Evolutionary conservation across 1,140 invertebrate species (phyloP), one percentile per base, ranked within the genome.

Genomic region (Drosophila gunungcola): DNA sequence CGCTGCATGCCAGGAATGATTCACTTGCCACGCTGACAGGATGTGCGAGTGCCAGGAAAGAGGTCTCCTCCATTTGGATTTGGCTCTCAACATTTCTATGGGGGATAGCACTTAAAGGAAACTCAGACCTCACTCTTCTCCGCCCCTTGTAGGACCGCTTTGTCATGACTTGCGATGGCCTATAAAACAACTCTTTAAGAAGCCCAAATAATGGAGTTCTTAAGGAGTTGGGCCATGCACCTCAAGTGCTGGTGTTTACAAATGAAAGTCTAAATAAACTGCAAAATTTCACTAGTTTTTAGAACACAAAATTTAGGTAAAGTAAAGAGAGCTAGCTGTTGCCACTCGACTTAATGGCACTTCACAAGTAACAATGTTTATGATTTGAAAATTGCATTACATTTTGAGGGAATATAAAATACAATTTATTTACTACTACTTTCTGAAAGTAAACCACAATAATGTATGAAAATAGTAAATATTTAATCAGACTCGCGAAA

Each of bases 11-110:
- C 79, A 72, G 62, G 69, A 70, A 88, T 86, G 83, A 86, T 88
- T 86, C 83, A 86, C 84, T 86, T 76, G 83, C 73, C 42, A 56
- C 65, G 72, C 69, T 56, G 79, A 88, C 82, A 86, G 82, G 83
- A 88, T 86, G 82, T 88, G 83, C 65, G 63, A 86, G 82, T 88
- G 82, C 78, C 82, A 81, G 68, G 80, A 70, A 81, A 74, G 79
- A 78, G 79, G 63, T 65, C 76, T 73, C 63, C 60, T 68, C 65
- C 70, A 61, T 57, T 73, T 61, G 55, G 68, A 76, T 64, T 79
- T 80, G 65, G 64, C 58, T 43, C 70, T 60, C 38, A 63, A 52
- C 78, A 65, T 81, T 75, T 76, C 61, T 67, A 76, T 76, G 73
- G 56, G 58, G 58, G 61, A 34, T 51, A 67, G 73, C 78, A 86